phyloP scores from a whole-genome alignment of 2,797 vertebrate genomes.

The Varecia variegata region DNA sequence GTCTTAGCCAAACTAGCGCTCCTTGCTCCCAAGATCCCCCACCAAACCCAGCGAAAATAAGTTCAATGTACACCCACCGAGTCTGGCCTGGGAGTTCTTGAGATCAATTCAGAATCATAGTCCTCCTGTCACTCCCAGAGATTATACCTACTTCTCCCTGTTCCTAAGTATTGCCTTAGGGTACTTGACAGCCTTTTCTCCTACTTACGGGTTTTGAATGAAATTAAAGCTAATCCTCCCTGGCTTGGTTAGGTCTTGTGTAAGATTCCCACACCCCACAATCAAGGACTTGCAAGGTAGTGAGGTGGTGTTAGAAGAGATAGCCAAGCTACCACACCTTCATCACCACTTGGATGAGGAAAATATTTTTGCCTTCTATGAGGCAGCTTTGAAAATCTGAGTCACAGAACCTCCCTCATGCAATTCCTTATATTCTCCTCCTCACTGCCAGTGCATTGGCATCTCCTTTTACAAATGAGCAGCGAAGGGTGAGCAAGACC shows the following conservation, averaged over 20 bases:
- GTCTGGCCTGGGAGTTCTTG: background rate
- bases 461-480: background rate
- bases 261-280: constrained; percentile 67
- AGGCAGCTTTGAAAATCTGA: constrained; percentile 40
- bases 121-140: background rate
- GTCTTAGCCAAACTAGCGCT: background rate
- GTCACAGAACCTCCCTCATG: constrained; percentile 8
- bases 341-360: background rate
- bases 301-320: constrained; percentile 15
- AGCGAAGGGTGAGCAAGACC: background rate
- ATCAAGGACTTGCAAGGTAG: background rate
- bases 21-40: background rate
- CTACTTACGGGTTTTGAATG: constrained; percentile 47
- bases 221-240: constrained; percentile 69
- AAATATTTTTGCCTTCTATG: background rate
- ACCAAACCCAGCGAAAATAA: background rate
- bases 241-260: constrained; percentile 61
- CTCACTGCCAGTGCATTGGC: background rate
- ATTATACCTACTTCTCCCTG: background rate
- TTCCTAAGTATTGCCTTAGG: constrained; percentile 48
- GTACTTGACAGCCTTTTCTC: constrained; percentile 47
- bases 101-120: background rate
- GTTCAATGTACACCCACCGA: background rate
- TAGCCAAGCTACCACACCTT: constrained; percentile 53
- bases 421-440: background rate